Base-by-base conservation (phyloP, 2,797 vertebrate species). In the Epinephelus awoara region DNA sequence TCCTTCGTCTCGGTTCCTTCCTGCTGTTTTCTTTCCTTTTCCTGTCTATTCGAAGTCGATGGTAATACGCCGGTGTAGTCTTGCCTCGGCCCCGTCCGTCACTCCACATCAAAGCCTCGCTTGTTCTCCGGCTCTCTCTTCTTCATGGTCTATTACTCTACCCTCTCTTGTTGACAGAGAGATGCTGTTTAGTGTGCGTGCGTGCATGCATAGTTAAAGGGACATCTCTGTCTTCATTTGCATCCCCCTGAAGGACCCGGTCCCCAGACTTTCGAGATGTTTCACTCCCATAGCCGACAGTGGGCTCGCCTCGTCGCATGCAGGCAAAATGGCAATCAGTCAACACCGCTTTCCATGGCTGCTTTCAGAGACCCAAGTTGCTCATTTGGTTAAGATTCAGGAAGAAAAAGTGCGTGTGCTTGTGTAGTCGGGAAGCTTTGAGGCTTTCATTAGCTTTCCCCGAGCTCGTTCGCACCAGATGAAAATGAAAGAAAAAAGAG, bases 31-130 rank as follows among this genome's bases (percentile, higher is more conserved):
- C 38, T 76, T 79, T 75, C 77, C 51, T 46, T 67, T 83, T 85
- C 77, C 81, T 65, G 74, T 79, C 88, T 81, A 59, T 79, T 83
- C 0, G 34, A 58, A 67, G 63, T 54, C 52, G 52, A 62, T 51
- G 80, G 58, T 86, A 75, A 90, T 87, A 72, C 47, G 52, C 70
- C 58, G 34, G 72, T 65, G 68, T 54, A 51, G 83, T 85, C 76
- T 58, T 42, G 72, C 82, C 72, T 56, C 14, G 67, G 87, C 79
- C 75, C 66, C n/a, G 68, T 83, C 84, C 79, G 57, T 93, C 89
- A 84, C 82, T 80, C 75, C 84, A 89, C 90, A 91, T 94, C 85
- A 91, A 92, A 92, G 92, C 79, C 62, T 73, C n/a, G 23, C 86
- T 91, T 89, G 86, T 93, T 91, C 86, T 77, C 65, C 49, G 23